Evolutionary conservation across 2,888 invertebrate genomes (phyloP).

Genomic region (Gymnocheta viridis): DNA sequence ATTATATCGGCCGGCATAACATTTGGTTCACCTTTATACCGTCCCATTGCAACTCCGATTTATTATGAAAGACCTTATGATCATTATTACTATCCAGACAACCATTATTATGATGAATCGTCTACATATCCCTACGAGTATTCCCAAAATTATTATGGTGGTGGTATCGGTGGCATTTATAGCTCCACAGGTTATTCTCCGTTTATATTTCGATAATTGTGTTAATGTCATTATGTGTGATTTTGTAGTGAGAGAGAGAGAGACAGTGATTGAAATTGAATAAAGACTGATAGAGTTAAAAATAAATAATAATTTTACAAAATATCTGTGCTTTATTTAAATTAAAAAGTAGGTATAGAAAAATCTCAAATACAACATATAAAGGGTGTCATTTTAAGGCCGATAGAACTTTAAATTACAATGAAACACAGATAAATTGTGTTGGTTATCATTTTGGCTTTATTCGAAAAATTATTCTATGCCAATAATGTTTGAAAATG

Average conservation of each 20-base stretch:
- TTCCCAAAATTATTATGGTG: conserved; percentile 35
- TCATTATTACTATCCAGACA: conserved; percentile 36
- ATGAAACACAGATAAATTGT: no score
- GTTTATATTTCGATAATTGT: conserved; percentile 20
- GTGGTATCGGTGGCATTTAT: conserved; percentile 39
- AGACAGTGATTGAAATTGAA: conserved; percentile 42
- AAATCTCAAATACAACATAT: no score
- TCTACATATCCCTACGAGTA: conserved; percentile 26
- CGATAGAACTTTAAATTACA: no score
- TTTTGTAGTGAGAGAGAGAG: conserved; percentile 60
- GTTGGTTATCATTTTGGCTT: no score
- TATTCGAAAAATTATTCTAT: no score
- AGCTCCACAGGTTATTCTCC: conserved; percentile 39
- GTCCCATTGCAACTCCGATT: conserved; percentile 23
- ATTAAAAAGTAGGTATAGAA: no score
- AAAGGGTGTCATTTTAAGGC: no score
- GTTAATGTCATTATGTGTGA: background rate
- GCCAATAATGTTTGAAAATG: no score
- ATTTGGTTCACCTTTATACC: conserved; percentile 59
- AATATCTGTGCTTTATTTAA: background rate
- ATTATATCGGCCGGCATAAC: conserved; percentile 66
- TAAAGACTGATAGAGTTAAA: conserved; percentile 57
- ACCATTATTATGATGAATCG: conserved; percentile 39
- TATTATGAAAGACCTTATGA: conserved; percentile 60
- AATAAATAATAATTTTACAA: background rate